phyloP scores from a whole-genome alignment of 2,797 vertebrate species.

The Triplophysa bombifrons region DNA sequence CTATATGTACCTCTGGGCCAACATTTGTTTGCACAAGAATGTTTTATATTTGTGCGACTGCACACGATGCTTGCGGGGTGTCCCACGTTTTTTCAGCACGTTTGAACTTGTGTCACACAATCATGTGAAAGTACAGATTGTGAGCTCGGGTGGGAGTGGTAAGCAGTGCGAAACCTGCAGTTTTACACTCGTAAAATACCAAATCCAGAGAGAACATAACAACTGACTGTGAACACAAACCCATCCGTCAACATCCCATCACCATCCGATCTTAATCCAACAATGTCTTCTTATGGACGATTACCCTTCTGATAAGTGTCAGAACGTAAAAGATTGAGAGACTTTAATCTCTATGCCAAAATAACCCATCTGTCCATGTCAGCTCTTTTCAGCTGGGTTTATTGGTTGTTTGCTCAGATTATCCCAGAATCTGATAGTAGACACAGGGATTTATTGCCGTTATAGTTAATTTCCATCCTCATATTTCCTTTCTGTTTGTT shows the following conservation, averaged over 20 bases:
- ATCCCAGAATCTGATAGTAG: constrained; percentile 31
- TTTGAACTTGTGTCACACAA: constrained; percentile 37
- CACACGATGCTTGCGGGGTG: background rate
- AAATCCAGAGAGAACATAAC: constrained; percentile 58
- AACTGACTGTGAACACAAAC: constrained; percentile 66
- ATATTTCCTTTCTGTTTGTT: background rate
- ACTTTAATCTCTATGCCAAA: constrained; percentile 9
- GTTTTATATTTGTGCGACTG: constrained; percentile 15
- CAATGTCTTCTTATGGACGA: constrained; percentile 25
- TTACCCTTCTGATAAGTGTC: constrained; percentile 25
- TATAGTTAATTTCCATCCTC: background rate
- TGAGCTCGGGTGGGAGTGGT: constrained; percentile 33
- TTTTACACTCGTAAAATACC: constrained; percentile 30
- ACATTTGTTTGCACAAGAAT: constrained; percentile 3
- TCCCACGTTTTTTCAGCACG: constrained; percentile 23
- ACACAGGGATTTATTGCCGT: constrained; percentile 33
- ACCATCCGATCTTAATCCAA: constrained; percentile 19
- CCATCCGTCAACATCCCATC: constrained; percentile 62
- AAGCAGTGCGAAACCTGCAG: constrained; percentile 26
- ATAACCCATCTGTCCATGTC: constrained; percentile 37
- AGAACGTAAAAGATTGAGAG: constrained; percentile 17
- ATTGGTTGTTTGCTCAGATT: constrained; percentile 39
- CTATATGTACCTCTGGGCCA: background rate
- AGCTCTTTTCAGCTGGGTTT: constrained; percentile 18
- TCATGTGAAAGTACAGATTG: constrained; percentile 54